Evolutionary conservation across 2,888 invertebrate genomes (phyloP), one percentile per base, ranked within the genome.

Genomic region (Chrysomela aeneicollis): DNA sequence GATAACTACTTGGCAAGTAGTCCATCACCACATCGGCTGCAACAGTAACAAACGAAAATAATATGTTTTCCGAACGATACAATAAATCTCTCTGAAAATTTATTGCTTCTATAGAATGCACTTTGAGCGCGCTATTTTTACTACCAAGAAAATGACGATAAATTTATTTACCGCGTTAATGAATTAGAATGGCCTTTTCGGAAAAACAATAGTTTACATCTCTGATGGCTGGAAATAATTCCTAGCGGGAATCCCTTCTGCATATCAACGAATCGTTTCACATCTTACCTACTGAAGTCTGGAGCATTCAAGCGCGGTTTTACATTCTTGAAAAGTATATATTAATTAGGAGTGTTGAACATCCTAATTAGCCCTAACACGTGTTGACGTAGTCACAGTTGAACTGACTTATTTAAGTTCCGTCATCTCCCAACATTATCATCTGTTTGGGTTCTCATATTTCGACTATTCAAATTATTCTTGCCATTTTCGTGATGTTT

Each of bases 221-320:
- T 63, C 66, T 62, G 63, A n/a, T 53, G 53, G 67, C 65, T 67
- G 61, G 54, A 64, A 71, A 69, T 70, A 71, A 73, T 73, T 71
- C 69, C 66, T 69, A 68, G 63, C 61, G 61, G 67, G 61, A 63
- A 57, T 59, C 68, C 68, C 42, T 71, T 73, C 70, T 74, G 76
- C 73, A 76, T 76, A 74, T 74, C 70, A 75, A 76, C 72, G 62
- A 72, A 70, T 62, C 46, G 64, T 59, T 59, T 64, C 62, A 62
- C 67, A 64, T 62, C 67, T 67, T 59, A 55, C 62, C 59, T 59
- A 55, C 62, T 62, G 59, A 57, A 54, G 59, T 59, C 67, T 57
- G 59, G 49, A 62, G 64, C 47, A 61, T 67, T 63, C 46, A 37
- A 57, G 42, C 57, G 57, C 50, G 62, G 67, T 63, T 69, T 65